phyloP scores from a whole-genome alignment of 2,113 vertebrate genomes.

The Excalfactoria chinensis region DNA sequence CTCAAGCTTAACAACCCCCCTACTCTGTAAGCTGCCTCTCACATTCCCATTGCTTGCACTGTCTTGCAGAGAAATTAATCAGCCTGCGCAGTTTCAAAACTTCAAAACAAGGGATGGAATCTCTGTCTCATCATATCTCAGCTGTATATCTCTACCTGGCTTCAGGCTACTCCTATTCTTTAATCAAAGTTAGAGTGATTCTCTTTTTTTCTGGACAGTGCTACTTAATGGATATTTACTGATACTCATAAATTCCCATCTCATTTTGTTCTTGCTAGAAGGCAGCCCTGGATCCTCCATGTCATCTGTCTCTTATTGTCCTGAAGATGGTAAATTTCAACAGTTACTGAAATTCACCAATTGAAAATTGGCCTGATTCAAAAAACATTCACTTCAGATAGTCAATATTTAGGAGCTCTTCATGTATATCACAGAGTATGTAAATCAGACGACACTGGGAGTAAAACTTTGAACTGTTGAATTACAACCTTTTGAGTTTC shows the following conservation, averaged over 20 bases:
- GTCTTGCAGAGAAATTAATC: background rate
- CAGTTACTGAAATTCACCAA: background rate
- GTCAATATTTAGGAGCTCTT: background rate
- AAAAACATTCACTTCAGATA: background rate
- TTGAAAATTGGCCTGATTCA: background rate
- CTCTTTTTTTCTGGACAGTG: background rate
- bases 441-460: background rate
- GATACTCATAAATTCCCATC: background rate
- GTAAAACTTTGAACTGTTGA: rapidly evolving
- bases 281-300: background rate
- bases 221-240: background rate
- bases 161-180: background rate
- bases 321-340: background rate
- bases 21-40: background rate
- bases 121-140: background rate
- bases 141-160: background rate
- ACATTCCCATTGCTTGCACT: background rate
- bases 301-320: background rate
- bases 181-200: background rate
- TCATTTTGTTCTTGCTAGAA: background rate
- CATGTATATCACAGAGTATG: background rate
- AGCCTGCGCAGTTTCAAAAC: background rate
- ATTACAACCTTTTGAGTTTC: background rate
- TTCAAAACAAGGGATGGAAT: background rate
- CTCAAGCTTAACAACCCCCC: background rate